Base-by-base conservation (phyloP, 2,797 vertebrate species). In the Arnoldichthys spilopterus region DNA sequence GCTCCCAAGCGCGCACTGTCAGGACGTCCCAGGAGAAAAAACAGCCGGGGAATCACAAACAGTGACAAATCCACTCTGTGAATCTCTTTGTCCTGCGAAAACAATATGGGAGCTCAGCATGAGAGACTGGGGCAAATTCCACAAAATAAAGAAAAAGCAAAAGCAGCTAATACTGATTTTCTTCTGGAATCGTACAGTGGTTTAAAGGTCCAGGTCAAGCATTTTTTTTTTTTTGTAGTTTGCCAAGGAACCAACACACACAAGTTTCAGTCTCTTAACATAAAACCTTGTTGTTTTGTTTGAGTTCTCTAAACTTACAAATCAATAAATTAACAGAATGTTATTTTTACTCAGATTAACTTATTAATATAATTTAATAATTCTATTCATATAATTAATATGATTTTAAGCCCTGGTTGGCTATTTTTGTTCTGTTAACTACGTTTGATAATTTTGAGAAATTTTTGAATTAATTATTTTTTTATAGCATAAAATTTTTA, bases 1-100 rank as follows among this genome's bases (percentile, higher is more conserved):
- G 64, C 64, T 67, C 76, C 74, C 66, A 63, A 51, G 70, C 56
- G 43, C 7, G 22, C 67, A 63, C 76, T 34, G 54, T 69, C 64
- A 59, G 72, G 78, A 75, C 26, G n/a, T 30, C 18, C 45, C 40
- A 54, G 43, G 45, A 58, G 67, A 47, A 32, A 53, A 18, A 75
- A 63, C 40, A 64, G 30, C 18, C 16, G 15, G 54, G 54, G 16
- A 66, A 54, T 56, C 28, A 67, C 6, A 79, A 68, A 9, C 62
- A 49, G 43, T 73, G 51, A 71, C 49, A 71, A 71, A 71, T 71
- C 49, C 13, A 58, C 53, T 49, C 53, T 20, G 20, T 24, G 24
- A 61, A 24, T 69, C 24, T 15, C 43, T 34, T 59, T 34, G 56
- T 63, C 13, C 18, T 16, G 28, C 4, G 34, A 77, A n/a, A 51